Percentiles rank a stretch among this genome's conserved stretches.
These are phyloP conservation scores for Rapana venosa DNA, from an alignment of 2,888 invertebrate species.

Conservation along the genomic window DNA sequence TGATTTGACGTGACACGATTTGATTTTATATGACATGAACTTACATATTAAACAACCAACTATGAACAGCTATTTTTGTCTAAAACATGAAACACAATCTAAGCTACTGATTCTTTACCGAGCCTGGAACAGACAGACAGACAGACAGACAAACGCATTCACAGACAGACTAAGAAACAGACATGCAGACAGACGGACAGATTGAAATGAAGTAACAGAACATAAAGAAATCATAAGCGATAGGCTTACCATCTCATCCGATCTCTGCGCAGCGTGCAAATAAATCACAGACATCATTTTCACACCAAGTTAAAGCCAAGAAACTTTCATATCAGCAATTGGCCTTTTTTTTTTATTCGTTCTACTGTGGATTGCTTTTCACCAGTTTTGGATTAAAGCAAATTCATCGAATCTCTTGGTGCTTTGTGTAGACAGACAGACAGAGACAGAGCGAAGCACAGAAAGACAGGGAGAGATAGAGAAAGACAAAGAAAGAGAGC, in stretches of 20 bases:
- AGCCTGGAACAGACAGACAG: not conserved
- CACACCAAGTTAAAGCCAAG: too few species aligned
- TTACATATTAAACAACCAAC: too few species aligned
- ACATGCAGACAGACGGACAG: not conserved
- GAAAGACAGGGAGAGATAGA: not conserved
- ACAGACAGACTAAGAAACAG: not conserved
- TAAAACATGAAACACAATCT: too few species aligned
- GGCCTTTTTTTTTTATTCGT: too few species aligned
- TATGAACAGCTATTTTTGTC: too few species aligned
- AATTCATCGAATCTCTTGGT: too few species aligned
- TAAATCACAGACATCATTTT: not conserved
- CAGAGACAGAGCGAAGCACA: not conserved
- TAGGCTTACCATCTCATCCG: not conserved
- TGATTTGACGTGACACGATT: too few species aligned
- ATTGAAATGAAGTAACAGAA: not conserved
- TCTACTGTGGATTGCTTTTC: too few species aligned
- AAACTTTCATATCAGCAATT: too few species aligned
- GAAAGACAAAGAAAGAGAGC: not conserved
- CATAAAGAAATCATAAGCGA: not conserved
- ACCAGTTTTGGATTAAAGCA: too few species aligned
- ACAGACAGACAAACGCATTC: not conserved
- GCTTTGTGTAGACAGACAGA: not conserved
- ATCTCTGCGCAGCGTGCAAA: slow-evolving; percentile 14
- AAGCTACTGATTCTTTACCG: too few species aligned
- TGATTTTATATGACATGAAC: too few species aligned